Evolutionary conservation across 2,888 invertebrate genomes (phyloP), one percentile per base, ranked within the genome.

Genomic region (Cryptus armator): DNA sequence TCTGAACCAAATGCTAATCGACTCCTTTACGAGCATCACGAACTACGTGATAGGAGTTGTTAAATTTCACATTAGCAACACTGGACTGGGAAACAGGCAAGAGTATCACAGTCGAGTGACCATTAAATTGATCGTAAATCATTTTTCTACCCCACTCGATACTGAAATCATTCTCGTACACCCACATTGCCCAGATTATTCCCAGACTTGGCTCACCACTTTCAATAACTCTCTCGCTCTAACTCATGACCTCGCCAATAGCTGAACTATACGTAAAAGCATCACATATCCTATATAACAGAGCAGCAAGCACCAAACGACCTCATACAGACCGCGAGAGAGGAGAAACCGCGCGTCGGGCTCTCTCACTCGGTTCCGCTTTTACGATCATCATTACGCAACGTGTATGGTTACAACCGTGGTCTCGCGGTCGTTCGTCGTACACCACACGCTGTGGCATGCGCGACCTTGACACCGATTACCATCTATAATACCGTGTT

Each of bases 381-480:
- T 86, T 86, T 86, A 87, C 83, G 87, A 87, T 83, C 81, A 74
- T 81, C 81, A 79, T 87, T 86, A 84, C 79, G 76, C 85, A 87
- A 87, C 77, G 75, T 66, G 70, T 74, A 78, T 53, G 79, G 51
- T 76, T 76, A 83, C 83, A 85, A 76, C 70, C 48, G 62, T 51
- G 79, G 81, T 77, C 85, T 70, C 76, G 76, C 59, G 74, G 80
- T 83, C 83, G 72, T 66, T 75, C 75, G 70, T 76, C 77, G 74
- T 71, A 62, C 78, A 66, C 44, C 66, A 67, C 76, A 29, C 66
- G 24, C 46, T 70, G 66, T 66, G 70, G 64, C 48, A 83, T 86
- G 84, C 75, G 81, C 90, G 92, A 92, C 93, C 93, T 93, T 93
- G 93, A 93, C 93, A 92, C 92, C 89, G 88, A 93, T 93, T 87